Conservation (phyloP, 2,888 invertebrate species). For the Rotaria sp. region DNA sequence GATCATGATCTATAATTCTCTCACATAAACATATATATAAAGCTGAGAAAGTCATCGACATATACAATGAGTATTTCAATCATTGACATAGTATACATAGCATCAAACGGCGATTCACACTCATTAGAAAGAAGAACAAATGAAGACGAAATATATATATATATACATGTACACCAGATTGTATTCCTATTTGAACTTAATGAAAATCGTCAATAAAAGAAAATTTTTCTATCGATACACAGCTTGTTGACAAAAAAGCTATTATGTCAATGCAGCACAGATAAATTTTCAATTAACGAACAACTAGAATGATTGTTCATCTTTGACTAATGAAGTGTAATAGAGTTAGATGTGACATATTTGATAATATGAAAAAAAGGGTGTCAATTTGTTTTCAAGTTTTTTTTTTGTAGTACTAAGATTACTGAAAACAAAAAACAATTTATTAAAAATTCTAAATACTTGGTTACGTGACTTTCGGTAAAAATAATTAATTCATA, state of each 20-base stretch:
- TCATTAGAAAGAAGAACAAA: not conserved
- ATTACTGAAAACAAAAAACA: no score
- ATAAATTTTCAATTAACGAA: slow-evolving; percentile 13
- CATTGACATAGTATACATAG: not conserved
- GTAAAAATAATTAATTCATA: no score
- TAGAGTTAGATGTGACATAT: not conserved
- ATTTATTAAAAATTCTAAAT: no score
- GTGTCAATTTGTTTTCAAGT: no score
- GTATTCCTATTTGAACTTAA: slow-evolving; percentile 4
- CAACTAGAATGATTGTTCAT: not conserved
- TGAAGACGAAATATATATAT: not conserved
- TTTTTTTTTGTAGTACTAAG: no score
- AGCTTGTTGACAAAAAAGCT: not conserved
- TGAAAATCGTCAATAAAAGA: not conserved
- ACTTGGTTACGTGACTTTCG: no score
- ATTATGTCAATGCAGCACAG: not conserved
- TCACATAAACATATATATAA: not conserved
- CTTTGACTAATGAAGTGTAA: slow-evolving; percentile 7
- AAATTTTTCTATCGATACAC: not conserved
- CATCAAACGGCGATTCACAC: slow-evolving; percentile 6
- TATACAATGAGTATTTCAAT: slow-evolving; percentile 7
- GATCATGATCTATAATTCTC: not conserved
- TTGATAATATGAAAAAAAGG: no score
- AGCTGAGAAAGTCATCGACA: slow-evolving; percentile 1
- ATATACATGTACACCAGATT: not conserved